Conservation (phyloP, 2,888 invertebrate species). For the Tubulanus polymorphus region DNA sequence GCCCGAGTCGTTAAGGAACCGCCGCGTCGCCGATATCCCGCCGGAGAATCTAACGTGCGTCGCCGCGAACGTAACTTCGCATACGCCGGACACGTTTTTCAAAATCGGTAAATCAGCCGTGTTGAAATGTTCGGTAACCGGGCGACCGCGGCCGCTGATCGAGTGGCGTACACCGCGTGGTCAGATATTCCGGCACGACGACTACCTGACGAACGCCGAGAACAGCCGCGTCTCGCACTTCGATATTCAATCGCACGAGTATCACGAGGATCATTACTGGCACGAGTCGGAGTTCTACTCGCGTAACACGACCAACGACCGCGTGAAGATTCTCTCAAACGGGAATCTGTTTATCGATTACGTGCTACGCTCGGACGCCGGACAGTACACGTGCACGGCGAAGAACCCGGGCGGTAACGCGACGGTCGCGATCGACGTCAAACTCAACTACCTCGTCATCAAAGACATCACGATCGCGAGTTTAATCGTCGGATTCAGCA, state of each 20-base stretch:
- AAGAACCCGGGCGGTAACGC: conserved; percentile 78
- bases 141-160: conserved; percentile 74
- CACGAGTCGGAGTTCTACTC: conserved; percentile 28
- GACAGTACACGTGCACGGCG: conserved; percentile 77
- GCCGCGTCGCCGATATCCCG: conserved; percentile 1
- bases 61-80: conserved; percentile 61
- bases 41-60: conserved; percentile 60
- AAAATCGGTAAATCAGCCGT: conserved; percentile 61
- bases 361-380: conserved; percentile 65
- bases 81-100: conserved; percentile 28
- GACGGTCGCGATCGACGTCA: conserved; percentile 63
- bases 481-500: conserved; percentile 73
- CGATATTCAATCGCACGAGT: conserved; percentile 21
- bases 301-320: conserved; percentile 25
- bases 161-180: conserved; percentile 66
- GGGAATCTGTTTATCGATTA: conserved; percentile 76
- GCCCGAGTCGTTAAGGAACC: neutral
- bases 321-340: conserved; percentile 69
- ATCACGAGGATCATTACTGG: conserved; percentile 32
- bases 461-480: conserved; percentile 79
- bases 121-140: conserved; percentile 72
- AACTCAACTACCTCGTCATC: conserved; percentile 79
- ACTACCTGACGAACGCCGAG: conserved; percentile 25
- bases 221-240: conserved; percentile 21
- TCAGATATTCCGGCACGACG: conserved; percentile 26